Evolutionary conservation across 1,140 invertebrate genomes (phyloP).

Genomic region (Galleria mellonella): DNA sequence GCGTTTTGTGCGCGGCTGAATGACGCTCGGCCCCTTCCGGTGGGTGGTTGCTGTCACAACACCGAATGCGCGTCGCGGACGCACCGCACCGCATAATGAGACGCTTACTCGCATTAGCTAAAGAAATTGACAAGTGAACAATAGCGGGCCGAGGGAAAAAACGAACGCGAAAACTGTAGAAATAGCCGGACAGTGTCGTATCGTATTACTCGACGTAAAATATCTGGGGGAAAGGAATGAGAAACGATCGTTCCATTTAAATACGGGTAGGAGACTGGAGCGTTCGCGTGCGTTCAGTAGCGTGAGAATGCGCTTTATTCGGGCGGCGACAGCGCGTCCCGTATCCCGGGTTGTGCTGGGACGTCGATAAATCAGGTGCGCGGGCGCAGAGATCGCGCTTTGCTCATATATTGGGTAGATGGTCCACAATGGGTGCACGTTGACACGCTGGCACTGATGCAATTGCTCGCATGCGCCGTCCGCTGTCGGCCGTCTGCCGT

Average conservation of each 20-base stretch:
- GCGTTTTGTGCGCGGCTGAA: slow-evolving; percentile 68
- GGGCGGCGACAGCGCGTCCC: slow-evolving; percentile 54
- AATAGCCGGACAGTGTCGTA: slow-evolving; percentile 72
- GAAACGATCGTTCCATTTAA: slow-evolving; percentile 69
- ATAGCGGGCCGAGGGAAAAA: slow-evolving; percentile 65
- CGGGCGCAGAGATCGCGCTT: slow-evolving; percentile 33
- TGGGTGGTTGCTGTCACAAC: slow-evolving; percentile 73
- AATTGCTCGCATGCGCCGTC: slow-evolving; percentile 59
- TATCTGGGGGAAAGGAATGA: slow-evolving; percentile 71
- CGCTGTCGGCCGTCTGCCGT: slow-evolving; percentile 30
- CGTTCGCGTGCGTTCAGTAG: slow-evolving; percentile 70
- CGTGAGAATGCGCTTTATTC: slow-evolving; percentile 71
- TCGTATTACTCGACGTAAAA: slow-evolving; percentile 73
- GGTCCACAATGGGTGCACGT: slow-evolving; percentile 56
- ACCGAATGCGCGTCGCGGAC: slow-evolving; percentile 66
- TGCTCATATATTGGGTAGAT: slow-evolving; percentile 61
- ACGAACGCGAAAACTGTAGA: slow-evolving; percentile 64
- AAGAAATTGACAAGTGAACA: slow-evolving; percentile 75
- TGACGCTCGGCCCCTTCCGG: slow-evolving; percentile 69
- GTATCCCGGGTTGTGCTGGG: slow-evolving; percentile 25
- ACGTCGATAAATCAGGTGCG: slow-evolving; percentile 69
- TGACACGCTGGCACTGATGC: slow-evolving; percentile 66
- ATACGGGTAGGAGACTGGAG: slow-evolving; percentile 55
- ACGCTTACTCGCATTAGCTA: slow-evolving; percentile 73
- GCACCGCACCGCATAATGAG: slow-evolving; percentile 71